Base-by-base conservation (phyloP, 2,113 vertebrate genomes). In the Apeltes quadracus region DNA sequence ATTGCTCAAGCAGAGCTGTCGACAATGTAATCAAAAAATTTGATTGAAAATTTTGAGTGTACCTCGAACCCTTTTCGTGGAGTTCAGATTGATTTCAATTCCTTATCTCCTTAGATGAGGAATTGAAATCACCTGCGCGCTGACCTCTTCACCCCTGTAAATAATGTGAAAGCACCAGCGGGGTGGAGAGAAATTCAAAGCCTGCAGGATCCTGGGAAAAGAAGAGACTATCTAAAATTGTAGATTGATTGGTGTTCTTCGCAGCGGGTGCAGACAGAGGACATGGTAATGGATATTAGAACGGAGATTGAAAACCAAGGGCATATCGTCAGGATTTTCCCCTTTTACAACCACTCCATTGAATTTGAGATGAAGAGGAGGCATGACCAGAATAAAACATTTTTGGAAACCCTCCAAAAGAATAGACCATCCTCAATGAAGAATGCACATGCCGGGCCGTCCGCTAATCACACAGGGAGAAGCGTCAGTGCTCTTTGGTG, bases 231-330 rank as follows among this genome's bases (percentile, higher is more conserved):
- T 79, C 72, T 51, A 39, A 82, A 81, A 79, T 1, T 75, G 68
- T 76, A 69, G 79, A 80, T 61, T 68, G 69, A 84, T 80, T 54
- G 61, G 61, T 34, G 41, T 44, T n/a, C 27, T 25, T 39, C 44
- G 53, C 44, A 25, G 53, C 5, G 44, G 43, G 50, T n/a, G 2
- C 70, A 51, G 25, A 50, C 53, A 18, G 29, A 32, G 16, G 63
- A 82, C 74, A 78, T 34, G 67, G 79, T 75, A 39, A n/a, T 59
- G 55, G 61, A 84, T 87, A 76, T 86, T 75, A 56, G 48, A 77
- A 53, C 84, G 43, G 39, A 83, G 78, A 88, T 72, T 85, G 82
- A 68, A 87, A 86, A 78, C 61, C 79, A 71, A 85, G 72, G 73
- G 69, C 83, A 66, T 70, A 73, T 81, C 75, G 78, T 77, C 64